A percentile compares a stretch with the other conserved stretches of the same genome.
Evolutionary conservation across 2,113 vertebrate genomes (phyloP).

Genomic region (Sigmodon hispidus): DNA sequence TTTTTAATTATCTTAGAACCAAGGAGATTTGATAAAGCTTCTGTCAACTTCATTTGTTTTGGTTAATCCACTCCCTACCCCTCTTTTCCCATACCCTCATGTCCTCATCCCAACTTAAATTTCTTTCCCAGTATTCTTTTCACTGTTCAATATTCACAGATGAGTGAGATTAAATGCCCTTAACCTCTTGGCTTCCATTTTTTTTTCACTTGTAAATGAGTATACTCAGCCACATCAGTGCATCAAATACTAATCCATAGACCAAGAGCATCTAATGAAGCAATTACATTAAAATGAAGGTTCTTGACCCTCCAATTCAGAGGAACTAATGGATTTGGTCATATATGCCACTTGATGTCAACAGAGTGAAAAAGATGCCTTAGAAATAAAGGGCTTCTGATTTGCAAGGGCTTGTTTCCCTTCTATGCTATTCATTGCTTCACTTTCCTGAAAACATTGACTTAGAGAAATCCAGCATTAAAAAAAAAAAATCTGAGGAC

Average conservation of each 20-base stretch:
- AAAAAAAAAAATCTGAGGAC: neutral
- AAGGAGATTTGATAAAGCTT: neutral
- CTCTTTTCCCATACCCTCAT: neutral
- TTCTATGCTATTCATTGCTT: neutral
- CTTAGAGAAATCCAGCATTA: neutral
- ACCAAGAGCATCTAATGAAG: neutral
- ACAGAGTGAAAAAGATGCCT: neutral
- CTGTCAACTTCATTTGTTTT: neutral
- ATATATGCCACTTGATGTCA: neutral
- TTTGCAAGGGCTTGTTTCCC: neutral
- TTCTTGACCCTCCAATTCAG: neutral
- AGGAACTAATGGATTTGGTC: neutral
- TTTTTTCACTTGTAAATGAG: neutral
- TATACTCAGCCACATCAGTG: rapidly evolving
- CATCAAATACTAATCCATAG: neutral
- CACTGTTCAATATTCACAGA: too few relatives aligned
- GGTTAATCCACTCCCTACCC: neutral
- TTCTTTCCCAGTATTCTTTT: neutral
- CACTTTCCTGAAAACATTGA: neutral
- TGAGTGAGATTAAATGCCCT: neutral
- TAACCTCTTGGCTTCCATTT: neutral
- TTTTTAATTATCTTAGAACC: neutral
- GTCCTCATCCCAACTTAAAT: neutral
- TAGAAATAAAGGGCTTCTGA: neutral
- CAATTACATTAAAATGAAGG: neutral